A percentile compares a stretch with the other conserved stretches of the same genome.
phyloP scores from a whole-genome alignment of 1,140 invertebrate genomes.

The Drosophila suzukii region DNA sequence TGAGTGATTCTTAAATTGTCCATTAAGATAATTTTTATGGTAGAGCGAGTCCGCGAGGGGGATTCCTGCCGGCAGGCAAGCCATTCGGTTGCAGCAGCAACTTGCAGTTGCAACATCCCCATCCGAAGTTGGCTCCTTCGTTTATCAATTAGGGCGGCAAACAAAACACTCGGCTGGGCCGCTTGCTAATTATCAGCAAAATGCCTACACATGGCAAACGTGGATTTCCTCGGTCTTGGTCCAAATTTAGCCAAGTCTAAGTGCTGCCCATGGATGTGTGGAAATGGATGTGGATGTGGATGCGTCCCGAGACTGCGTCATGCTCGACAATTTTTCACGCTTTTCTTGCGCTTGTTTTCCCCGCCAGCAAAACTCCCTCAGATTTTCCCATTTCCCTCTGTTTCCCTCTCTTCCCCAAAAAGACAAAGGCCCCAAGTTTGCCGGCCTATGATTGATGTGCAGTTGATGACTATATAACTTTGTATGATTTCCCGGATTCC shows the following conservation, averaged over 20 bases:
- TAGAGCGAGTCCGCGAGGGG: conserved; percentile 52
- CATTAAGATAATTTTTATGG: conserved; percentile 83
- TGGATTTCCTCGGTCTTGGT: conserved; percentile 32
- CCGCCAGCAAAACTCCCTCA: conserved; percentile 13
- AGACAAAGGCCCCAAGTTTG: conserved; percentile 56
- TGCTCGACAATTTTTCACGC: conserved; percentile 81
- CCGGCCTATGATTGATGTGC: conserved; percentile 80
- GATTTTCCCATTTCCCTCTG: conserved; percentile 2
- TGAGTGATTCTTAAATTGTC: conserved; percentile 83
- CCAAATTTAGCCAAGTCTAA: conserved; percentile 75
- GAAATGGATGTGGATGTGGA: conserved; percentile 22
- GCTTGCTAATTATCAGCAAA: conserved; percentile 78
- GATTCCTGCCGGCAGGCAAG: conserved; percentile 37
- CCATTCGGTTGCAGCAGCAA: conserved; percentile 5
- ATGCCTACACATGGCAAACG: conserved; percentile 71
- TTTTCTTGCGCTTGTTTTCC: conserved; percentile 60
- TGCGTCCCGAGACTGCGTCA: conserved; percentile 66
- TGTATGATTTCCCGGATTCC: conserved; percentile 73
- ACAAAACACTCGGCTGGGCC: conserved; percentile 52
- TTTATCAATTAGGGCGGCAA: conserved; percentile 81
- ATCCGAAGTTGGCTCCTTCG: conserved; percentile 30
- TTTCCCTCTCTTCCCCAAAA: not conserved
- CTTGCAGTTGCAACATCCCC: conserved; percentile 13
- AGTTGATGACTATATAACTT: conserved; percentile 82
- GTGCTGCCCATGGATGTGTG: conserved; percentile 56